Evolutionary conservation across 2,888 invertebrate genomes (phyloP), one percentile per base, ranked within the genome.

Genomic region (Cataglyphis altisquamis): DNA sequence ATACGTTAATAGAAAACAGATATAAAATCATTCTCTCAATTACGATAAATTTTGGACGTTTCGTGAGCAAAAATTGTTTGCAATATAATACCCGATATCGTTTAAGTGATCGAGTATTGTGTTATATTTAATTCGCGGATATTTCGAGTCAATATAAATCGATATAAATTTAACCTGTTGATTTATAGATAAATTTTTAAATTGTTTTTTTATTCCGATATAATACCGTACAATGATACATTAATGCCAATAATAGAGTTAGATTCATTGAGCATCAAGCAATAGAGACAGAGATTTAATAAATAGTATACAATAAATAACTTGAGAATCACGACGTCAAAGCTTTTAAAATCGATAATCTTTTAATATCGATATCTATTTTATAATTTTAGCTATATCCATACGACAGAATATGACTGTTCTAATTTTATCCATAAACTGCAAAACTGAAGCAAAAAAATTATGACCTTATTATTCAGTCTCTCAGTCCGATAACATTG

Each of bases 241-340:
- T 36, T 52, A 57, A 82, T 66, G 57, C 21, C 32, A 10, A 55
- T 72, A 80, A 82, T 77, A 36, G 82, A 82, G n/a, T 45, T 77
- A 55, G 25, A 57, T 66, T 77, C 57, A 82, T 77, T 82, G 77
- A 57, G 18, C 57, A 82, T 77, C 77, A 82, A 64, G 12, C 21
- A 52, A 0, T 21, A 52, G 6, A 36, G 6, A 36, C 6, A 36
- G 36, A 36, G 6, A 36, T 6, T 36, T 45, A 12, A 45, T 21
- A 36, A 36, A 36, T 36, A 36, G 6, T 1, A 12, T 25, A 3
- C 45, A 78, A 12, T 68, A 4, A 45, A 66, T 66, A 74, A 74
- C 55, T 55, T 67, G 12, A 70, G 60, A 57, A 70, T 25, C 29
- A 10, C 25, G n/a, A 68, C 41, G n/a, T n/a, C 41, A 36, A 60